A percentile compares a stretch with the other conserved stretches of the same genome.
Evolutionary conservation across 1,140 invertebrate genomes (phyloP).

Genomic region (Harpegnathos saltator): DNA sequence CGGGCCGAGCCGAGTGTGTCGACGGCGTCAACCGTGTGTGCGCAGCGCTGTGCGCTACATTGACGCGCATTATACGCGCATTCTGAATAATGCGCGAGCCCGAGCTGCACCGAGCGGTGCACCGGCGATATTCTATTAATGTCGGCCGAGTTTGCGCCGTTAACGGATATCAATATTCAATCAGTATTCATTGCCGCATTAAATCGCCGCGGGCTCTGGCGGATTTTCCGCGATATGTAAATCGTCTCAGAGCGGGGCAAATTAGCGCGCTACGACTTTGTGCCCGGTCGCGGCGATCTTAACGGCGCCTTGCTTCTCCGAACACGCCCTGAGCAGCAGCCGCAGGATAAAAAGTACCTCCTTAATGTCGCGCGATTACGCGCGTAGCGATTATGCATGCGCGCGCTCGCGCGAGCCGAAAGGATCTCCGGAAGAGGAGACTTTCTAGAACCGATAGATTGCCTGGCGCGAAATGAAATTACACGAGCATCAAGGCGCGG

Average conservation of each 20-base stretch:
- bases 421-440: conserved; percentile 19
- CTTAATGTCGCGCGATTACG: conserved; percentile 14
- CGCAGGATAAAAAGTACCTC: neutral
- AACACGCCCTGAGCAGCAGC: too few species aligned
- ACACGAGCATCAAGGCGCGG: neutral
- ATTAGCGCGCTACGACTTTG: too few species aligned
- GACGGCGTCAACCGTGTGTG: neutral
- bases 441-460: conserved; percentile 26
- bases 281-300: too few species aligned
- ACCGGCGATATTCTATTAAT: neutral
- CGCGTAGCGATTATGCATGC: neutral
- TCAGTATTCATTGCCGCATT: neutral
- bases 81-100: too few species aligned
- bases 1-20: neutral
- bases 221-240: too few species aligned
- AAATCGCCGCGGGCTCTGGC: neutral
- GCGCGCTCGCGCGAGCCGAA: neutral
- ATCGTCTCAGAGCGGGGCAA: too few species aligned
- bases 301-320: too few species aligned
- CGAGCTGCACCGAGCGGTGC: too few species aligned
- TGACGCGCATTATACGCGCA: neutral
- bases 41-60: neutral
- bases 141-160: neutral
- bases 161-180: neutral
- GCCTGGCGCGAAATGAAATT: conserved; percentile 39